Evolutionary conservation across 1,140 invertebrate genomes (phyloP).

Genomic region (Paramacrobiotus metropolitanus): DNA sequence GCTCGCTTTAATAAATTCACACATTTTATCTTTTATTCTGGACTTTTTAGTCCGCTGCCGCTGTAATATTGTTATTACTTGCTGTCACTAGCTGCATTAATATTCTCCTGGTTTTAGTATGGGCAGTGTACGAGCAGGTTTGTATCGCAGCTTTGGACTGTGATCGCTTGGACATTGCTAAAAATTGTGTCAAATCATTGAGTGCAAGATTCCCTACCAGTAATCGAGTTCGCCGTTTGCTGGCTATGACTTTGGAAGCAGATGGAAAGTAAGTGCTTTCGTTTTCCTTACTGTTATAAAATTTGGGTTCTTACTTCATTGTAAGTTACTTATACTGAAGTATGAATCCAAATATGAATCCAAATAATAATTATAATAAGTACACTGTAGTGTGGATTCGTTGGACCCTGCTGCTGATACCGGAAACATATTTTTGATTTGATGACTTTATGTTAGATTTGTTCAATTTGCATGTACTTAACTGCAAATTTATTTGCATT

Average conservation of each 20-base stretch:
- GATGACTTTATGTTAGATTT: no score
- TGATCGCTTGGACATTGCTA: constrained; percentile 46
- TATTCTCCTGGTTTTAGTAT: constrained; percentile 36
- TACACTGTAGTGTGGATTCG: no score
- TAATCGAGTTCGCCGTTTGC: constrained; percentile 54
- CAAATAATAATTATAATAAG: no score
- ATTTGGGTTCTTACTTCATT: no score
- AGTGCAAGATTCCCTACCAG: constrained; percentile 68
- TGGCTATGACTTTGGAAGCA: constrained; percentile 65
- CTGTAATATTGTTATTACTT: constrained; percentile 5
- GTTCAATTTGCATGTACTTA: no score
- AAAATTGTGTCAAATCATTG: constrained; percentile 49
- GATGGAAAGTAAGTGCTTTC: constrained; percentile 51
- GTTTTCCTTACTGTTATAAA: no score
- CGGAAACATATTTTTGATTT: no score
- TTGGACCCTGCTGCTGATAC: no score
- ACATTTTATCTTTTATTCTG: background rate
- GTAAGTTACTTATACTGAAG: no score
- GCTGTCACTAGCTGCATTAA: background rate
- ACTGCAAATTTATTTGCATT: no score
- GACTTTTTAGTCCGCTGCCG: background rate
- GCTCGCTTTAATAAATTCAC: background rate
- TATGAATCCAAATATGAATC: no score
- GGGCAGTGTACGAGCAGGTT: constrained; percentile 71
- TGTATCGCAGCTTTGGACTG: constrained; percentile 74